phyloP scores from a whole-genome alignment of 2,888 invertebrate species.

The Malachius bipustulatus region DNA sequence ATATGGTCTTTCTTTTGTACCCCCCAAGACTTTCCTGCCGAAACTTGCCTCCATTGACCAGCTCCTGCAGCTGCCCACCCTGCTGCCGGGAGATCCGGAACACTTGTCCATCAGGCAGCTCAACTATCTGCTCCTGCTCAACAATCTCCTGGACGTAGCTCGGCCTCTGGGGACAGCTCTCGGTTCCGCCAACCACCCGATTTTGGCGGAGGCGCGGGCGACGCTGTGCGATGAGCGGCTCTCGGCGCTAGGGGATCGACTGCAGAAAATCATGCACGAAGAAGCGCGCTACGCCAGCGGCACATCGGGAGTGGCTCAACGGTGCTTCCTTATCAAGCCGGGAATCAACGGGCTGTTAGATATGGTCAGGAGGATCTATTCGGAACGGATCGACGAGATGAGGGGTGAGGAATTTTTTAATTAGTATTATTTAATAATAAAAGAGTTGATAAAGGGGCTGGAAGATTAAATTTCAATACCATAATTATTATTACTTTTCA shows the following conservation, averaged over 20 bases:
- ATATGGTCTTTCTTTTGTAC: too few relatives aligned
- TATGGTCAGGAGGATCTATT: constrained; percentile 70
- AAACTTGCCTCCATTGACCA: constrained; percentile 70
- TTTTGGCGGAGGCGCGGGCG: constrained; percentile 24
- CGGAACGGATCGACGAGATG: constrained; percentile 75
- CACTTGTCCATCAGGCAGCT: constrained; percentile 59
- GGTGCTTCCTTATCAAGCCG: constrained; percentile 66
- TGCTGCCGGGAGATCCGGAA: constrained; percentile 38
- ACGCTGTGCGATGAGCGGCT: constrained; percentile 25
- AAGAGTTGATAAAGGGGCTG: too few relatives aligned
- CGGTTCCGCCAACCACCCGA: constrained; percentile 22
- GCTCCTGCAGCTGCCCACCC: constrained; percentile 50
- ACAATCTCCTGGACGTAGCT: constrained; percentile 62
- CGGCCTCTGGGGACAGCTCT: constrained; percentile 46
- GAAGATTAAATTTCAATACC: neutral
- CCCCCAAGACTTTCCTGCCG: constrained; percentile 52
- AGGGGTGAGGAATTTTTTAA: constrained; percentile 43
- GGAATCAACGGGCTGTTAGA: constrained; percentile 71
- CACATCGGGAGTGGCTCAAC: constrained; percentile 44
- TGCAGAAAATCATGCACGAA: constrained; percentile 42
- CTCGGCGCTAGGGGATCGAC: constrained; percentile 25
- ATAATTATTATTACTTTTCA: constrained; percentile 24
- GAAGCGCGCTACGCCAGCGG: constrained; percentile 46
- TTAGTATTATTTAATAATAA: neutral
- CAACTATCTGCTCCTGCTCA: constrained; percentile 64